Conservation (phyloP, 2,113 vertebrate species). For the Silurus asotus region DNA sequence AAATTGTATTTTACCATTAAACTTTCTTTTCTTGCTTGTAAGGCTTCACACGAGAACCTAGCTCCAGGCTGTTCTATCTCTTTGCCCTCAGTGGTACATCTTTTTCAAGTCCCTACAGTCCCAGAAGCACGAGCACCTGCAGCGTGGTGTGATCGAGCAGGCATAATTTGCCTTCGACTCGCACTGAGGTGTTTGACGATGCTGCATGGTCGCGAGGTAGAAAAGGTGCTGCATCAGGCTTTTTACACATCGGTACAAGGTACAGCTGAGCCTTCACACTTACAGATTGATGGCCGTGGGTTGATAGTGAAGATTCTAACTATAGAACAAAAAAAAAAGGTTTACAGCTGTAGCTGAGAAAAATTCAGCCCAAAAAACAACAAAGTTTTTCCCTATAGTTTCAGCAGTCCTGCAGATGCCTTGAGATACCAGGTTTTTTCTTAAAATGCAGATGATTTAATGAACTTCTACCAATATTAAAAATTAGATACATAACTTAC, state of each 20-base stretch:
- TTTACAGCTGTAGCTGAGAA: neutral
- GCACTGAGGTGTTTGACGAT: slow-evolving; percentile 19
- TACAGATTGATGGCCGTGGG: slow-evolving; percentile 7
- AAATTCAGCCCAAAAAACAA: neutral
- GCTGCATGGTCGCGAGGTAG: slow-evolving; percentile 10
- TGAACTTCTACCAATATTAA: too few species aligned
- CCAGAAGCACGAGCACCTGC: neutral
- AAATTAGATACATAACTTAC: too few species aligned
- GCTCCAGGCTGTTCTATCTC: neutral
- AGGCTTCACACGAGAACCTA: neutral
- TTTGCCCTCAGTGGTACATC: neutral
- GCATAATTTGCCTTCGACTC: slow-evolving; percentile 8
- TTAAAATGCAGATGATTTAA: too few species aligned
- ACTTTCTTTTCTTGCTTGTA: neutral
- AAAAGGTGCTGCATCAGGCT: slow-evolving; percentile 14
- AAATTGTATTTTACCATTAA: neutral
- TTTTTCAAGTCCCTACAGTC: neutral
- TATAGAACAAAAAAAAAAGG: neutral
- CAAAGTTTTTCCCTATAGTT: neutral
- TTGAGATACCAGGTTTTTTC: neutral
- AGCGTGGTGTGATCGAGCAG: neutral
- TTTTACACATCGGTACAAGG: slow-evolving; percentile 3
- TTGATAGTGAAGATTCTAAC: neutral
- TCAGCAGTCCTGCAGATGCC: slow-evolving; percentile 4
- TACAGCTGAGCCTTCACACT: slow-evolving; percentile 12